Evolutionary conservation across 2,888 invertebrate genomes (phyloP).

Genomic region (Dynastes tityus): DNA sequence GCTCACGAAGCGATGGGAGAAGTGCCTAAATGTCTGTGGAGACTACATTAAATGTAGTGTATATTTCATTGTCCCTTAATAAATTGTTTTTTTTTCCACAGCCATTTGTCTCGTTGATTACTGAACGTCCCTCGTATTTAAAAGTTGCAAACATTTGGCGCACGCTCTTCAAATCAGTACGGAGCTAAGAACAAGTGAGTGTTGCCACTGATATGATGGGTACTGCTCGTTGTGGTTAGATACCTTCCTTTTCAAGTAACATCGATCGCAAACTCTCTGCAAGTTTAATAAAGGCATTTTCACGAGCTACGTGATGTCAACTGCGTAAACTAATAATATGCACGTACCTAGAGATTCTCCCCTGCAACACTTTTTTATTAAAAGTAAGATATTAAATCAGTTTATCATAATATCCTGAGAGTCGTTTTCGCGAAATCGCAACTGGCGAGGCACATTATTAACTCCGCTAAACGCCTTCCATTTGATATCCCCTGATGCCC

Average conservation of each 20-base stretch:
- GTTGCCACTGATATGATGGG: too few relatives aligned
- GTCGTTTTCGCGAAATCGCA: conserved; percentile 61
- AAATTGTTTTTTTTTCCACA: too few relatives aligned
- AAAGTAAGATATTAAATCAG: conserved; percentile 67
- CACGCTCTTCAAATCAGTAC: too few relatives aligned
- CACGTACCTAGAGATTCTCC: conserved; percentile 43
- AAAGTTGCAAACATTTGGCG: too few relatives aligned
- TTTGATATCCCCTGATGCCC: conserved; percentile 56
- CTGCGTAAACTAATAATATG: conserved; percentile 46
- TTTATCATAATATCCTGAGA: conserved; percentile 66
- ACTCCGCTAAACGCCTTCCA: conserved; percentile 64
- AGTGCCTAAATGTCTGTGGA: too few relatives aligned
- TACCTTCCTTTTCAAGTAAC: background rate
- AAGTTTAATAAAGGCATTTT: conserved; percentile 44
- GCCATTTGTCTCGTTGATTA: too few relatives aligned
- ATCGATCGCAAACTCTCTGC: conserved; percentile 29
- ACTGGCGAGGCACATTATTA: conserved; percentile 62
- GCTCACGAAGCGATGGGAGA: too few relatives aligned
- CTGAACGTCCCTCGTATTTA: too few relatives aligned
- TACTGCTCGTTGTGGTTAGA: too few relatives aligned
- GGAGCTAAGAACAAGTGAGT: too few relatives aligned
- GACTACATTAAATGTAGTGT: too few relatives aligned
- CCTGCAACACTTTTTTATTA: conserved; percentile 59
- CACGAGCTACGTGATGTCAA: conserved; percentile 40
- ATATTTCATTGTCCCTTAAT: too few relatives aligned